A percentile compares a stretch with the other conserved stretches of the same genome.
Evolutionary conservation across 2,797 vertebrate species (phyloP).

Genomic region (Adrianichthys oophorus): DNA sequence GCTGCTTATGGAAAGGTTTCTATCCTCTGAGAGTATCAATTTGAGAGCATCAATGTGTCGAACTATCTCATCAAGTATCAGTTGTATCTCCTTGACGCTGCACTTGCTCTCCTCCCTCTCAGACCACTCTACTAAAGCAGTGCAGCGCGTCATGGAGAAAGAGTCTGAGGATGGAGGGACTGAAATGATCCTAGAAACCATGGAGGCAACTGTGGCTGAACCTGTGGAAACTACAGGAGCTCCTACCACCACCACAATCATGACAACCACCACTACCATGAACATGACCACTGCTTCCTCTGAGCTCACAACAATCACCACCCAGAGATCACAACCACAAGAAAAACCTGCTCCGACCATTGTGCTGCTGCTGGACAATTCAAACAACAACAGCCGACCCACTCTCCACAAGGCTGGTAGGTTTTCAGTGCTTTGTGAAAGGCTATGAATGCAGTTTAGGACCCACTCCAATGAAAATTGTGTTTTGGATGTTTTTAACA

Average conservation of each 20-base stretch:
- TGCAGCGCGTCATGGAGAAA: slow-evolving; percentile 71
- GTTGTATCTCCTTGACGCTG: slow-evolving; percentile 2
- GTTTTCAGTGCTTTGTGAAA: neutral
- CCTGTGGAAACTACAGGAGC: slow-evolving; percentile 13
- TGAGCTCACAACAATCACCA: slow-evolving; percentile 29
- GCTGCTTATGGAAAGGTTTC: too few species aligned
- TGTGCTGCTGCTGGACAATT: slow-evolving; percentile 67
- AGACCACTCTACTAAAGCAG: slow-evolving; percentile 78
- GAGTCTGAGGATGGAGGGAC: slow-evolving; percentile 68
- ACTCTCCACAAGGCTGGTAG: slow-evolving; percentile 80
- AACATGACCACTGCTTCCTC: slow-evolving; percentile 25
- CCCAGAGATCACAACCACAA: slow-evolving; percentile 19
- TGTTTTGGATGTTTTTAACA: too few species aligned
- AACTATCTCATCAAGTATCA: neutral
- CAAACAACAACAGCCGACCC: slow-evolving; percentile 66
- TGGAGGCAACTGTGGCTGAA: slow-evolving; percentile 47
- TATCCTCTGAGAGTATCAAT: slow-evolving; percentile 16
- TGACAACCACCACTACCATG: slow-evolving; percentile 15
- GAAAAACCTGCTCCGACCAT: slow-evolving; percentile 61
- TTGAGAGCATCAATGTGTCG: neutral
- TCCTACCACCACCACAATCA: slow-evolving; percentile 14
- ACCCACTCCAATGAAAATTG: too few species aligned
- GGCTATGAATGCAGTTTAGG: neutral
- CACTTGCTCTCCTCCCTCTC: slow-evolving; percentile 10
- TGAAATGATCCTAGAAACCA: slow-evolving; percentile 61